Evolutionary conservation across 92 coral and sea anemone species (phyloP).

Genomic region (Nematostella vectensis): DNA sequence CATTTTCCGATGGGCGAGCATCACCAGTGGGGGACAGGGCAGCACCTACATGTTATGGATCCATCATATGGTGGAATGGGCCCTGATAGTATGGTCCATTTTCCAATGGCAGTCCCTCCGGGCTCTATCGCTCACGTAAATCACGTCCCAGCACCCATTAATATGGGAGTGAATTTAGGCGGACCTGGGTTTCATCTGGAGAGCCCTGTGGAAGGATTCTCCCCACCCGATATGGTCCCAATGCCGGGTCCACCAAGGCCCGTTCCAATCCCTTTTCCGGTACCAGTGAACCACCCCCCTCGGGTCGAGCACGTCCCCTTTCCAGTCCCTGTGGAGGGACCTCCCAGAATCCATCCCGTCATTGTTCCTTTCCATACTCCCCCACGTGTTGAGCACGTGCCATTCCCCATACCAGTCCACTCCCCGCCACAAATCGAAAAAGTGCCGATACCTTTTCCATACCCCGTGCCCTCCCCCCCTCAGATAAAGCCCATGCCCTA

Average conservation of each 20-base stretch:
- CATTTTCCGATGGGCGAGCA: neutral
- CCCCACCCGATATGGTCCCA: too few species aligned
- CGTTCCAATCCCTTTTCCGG: conserved; percentile 11
- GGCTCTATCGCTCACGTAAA: conserved; percentile 13
- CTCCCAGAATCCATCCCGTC: conserved; percentile 40
- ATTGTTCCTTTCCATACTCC: conserved; percentile 40
- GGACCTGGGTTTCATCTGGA: neutral
- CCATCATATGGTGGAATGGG: conserved; percentile 13
- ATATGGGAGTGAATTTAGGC: too few species aligned
- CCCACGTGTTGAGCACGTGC: conserved; percentile 31
- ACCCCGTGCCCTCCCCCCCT: conserved; percentile 70
- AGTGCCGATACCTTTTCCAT: conserved; percentile 56
- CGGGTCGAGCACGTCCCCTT: conserved; percentile 41
- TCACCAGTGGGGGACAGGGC: neutral
- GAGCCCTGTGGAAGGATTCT: neutral
- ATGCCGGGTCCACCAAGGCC: conserved; percentile 20
- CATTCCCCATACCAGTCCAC: conserved; percentile 39
- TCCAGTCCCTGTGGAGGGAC: conserved; percentile 75
- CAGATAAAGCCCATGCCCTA: conserved; percentile 62
- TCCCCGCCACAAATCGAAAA: conserved; percentile 38
- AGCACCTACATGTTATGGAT: conserved; percentile 32
- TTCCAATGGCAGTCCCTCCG: neutral
- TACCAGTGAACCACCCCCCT: conserved; percentile 31
- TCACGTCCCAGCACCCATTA: neutral
- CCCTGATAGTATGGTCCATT: conserved; percentile 3